Evolutionary conservation across 2,797 vertebrate species (phyloP), one percentile per base, ranked within the genome.

Genomic region (Tragelaphus oryx): DNA sequence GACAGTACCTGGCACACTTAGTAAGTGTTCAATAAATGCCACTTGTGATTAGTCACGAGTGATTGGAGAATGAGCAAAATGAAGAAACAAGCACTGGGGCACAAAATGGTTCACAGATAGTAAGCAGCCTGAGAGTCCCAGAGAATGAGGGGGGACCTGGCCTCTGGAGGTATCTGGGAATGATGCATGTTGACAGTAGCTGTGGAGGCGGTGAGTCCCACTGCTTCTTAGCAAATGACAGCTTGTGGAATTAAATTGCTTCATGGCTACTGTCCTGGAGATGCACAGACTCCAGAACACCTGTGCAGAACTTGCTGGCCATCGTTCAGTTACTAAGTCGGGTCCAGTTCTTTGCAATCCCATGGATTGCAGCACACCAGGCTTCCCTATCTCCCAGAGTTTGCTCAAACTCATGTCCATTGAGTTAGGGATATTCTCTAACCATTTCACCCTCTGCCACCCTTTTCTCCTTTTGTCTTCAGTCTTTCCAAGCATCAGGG

Each of bases 201-300:
- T 1, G 2, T 8, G 13, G 24, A 76, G 48, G 55, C 12, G 1
- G 6, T 20, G 48, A 30, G 24, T 57, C 22, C 79, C 20, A 5
- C 83, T 2, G 2, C 1, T 0, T 28, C 5, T 78, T 13, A 52
- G 57, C 4, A 0, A 30, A 44, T 22, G 62, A 44, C 4, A 20
- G 9, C 10, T 81, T 0, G 0, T 0, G 0, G 17, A 8, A 16
- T 44, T 22, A 17, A n/a, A 0, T 68, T 4, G 30, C 57, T 26
- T 37, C 50, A 1, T 5, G 44, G 44, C 44, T 41, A 2, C 24
- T 20, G 24, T 89, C 81, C 62, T 65, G 8, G 83, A 68, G 44
- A 44, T 24, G 24, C 20, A n/a, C 6, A 33, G 76, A 33, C 82
- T 68, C n/a, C 17, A 17, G 7, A 17, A n/a, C 26, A 24, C 33